Conservation (phyloP, 2,113 vertebrate species). For the Poicephalus gulielmi region DNA sequence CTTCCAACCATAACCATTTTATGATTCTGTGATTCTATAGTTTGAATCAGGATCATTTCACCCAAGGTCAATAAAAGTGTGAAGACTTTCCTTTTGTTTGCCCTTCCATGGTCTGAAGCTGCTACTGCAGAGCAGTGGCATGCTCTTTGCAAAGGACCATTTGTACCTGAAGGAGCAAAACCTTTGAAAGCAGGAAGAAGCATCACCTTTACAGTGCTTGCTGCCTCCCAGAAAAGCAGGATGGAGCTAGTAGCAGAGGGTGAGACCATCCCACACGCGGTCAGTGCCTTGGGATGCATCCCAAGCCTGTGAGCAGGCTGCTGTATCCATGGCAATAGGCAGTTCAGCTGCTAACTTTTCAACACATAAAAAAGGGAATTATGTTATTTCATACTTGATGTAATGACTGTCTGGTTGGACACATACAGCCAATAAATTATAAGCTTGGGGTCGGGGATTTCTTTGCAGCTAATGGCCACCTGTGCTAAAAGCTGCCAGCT, state of each 20-base stretch:
- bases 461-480: background rate
- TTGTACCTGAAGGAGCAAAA: background rate
- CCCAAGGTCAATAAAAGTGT: background rate
- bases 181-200: background rate
- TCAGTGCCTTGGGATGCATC: background rate
- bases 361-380: background rate
- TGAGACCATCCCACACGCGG: fast-evolving
- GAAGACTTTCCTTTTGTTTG: background rate
- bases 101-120: background rate
- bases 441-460: constrained; percentile 1
- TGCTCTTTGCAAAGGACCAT: background rate
- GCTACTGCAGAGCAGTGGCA: background rate
- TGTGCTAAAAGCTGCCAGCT: background rate
- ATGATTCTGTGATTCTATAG: background rate
- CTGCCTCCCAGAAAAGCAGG: background rate
- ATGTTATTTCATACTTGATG: background rate
- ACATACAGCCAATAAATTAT: background rate
- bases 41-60: background rate
- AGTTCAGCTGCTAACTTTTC: background rate
- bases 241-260: background rate
- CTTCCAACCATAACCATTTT: background rate
- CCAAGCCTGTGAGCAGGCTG: fast-evolving
- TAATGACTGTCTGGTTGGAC: background rate
- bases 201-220: fast-evolving
- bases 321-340: background rate